These are phyloP conservation scores for Hippasteria phrygiana DNA, from an alignment of 53 echinoderm and acorn worm species.

Conservation along the genomic window DNA sequence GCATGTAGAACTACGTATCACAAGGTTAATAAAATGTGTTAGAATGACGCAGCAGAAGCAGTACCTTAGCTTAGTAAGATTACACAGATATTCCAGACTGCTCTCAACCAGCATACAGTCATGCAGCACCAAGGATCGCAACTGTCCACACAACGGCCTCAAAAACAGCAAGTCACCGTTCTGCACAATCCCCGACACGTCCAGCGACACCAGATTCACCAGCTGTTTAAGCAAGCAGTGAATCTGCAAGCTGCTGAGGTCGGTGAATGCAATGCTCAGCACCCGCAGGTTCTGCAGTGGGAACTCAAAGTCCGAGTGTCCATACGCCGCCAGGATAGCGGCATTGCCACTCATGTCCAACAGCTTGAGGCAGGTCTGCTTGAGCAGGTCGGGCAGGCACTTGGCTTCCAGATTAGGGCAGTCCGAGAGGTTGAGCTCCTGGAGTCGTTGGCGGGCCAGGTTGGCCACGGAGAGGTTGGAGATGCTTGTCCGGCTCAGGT, in stretches of 20 bases:
- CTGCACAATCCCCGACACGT: conserved; percentile 83
- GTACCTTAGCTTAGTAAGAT: conserved; percentile 36
- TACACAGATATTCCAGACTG: conserved; percentile 77
- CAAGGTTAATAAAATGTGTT: too few relatives aligned
- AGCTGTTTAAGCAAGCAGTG: conserved; percentile 73
- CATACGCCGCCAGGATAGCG: conserved; percentile 62
- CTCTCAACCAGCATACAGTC: conserved; percentile 83
- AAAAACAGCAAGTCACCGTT: conserved; percentile 90
- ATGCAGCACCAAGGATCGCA: conserved; percentile 83
- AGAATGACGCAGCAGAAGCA: not conserved
- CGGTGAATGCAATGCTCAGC: conserved; percentile 83
- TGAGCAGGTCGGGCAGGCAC: conserved; percentile 74
- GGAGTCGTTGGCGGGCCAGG: conserved; percentile 75
- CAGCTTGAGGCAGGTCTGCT: conserved; percentile 67
- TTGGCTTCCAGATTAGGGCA: conserved; percentile 59
- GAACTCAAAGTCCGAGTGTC: conserved; percentile 66
- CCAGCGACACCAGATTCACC: conserved; percentile 73
- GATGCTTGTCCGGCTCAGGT: conserved; percentile 76
- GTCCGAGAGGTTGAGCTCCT: conserved; percentile 81
- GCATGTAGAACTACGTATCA: not conserved
- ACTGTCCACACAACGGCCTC: conserved; percentile 56
- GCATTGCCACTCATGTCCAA: conserved; percentile 77
- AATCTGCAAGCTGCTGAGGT: conserved; percentile 75
- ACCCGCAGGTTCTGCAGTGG: conserved; percentile 69
- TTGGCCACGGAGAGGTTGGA: conserved; percentile 68